These are phyloP conservation scores for Halcyon senegalensis DNA, from an alignment of 2,113 vertebrate species.

Conservation along the genomic window DNA sequence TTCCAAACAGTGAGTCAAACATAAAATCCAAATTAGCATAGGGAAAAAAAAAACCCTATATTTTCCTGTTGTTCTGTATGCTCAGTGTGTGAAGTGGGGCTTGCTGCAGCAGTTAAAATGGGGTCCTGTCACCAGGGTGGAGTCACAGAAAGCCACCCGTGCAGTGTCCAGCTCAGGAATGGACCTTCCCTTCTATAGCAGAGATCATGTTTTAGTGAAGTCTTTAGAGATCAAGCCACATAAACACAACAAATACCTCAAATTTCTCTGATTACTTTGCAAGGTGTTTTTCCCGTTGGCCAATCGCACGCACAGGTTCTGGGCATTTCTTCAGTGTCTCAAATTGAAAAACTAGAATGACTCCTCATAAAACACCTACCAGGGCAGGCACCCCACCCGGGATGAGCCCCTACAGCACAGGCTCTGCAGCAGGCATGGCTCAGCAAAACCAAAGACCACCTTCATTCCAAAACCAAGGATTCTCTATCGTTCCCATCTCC, in stretches of 20 bases:
- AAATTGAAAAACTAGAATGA: background rate
- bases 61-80: background rate
- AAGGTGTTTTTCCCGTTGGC: background rate
- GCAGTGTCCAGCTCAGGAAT: background rate
- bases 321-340: background rate
- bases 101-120: rapidly evolving
- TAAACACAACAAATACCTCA: background rate
- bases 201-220: rapidly evolving
- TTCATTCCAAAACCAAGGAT: background rate
- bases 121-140: background rate
- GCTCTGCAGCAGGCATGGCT: background rate
- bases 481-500: background rate
- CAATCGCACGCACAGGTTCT: background rate
- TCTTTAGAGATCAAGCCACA: background rate
- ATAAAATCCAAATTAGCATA: background rate
- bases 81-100: background rate
- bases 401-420: background rate
- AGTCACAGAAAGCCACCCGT: background rate
- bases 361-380: background rate
- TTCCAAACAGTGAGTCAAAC: background rate
- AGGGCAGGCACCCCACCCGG: rapidly evolving
- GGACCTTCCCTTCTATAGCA: background rate
- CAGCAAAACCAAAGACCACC: background rate
- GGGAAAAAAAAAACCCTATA: rapidly evolving
- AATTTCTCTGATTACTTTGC: background rate